phyloP scores from a whole-genome alignment of 1,140 invertebrate species.

The Tribolium castaneum region DNA sequence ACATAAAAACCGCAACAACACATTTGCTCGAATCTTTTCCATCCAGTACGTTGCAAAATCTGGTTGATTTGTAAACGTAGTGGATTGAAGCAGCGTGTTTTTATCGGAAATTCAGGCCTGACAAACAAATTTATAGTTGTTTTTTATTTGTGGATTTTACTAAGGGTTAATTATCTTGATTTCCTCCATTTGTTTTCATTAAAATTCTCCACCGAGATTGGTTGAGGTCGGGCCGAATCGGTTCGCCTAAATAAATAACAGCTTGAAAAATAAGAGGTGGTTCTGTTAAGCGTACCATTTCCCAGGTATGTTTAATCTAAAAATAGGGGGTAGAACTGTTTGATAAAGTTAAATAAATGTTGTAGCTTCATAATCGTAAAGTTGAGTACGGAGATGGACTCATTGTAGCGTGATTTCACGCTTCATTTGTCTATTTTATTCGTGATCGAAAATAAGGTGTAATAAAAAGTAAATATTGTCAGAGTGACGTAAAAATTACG shows the following conservation, averaged over 20 bases:
- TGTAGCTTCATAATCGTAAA: too few species aligned
- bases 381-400: too few species aligned
- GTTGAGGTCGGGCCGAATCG: not conserved
- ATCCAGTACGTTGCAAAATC: too few species aligned
- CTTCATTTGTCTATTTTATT: not conserved
- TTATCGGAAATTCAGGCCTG: not conserved
- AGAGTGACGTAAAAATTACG: too few species aligned
- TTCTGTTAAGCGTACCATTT: too few species aligned
- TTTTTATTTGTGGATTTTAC: not conserved
- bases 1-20: too few species aligned
- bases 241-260: not conserved
- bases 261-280: not conserved
- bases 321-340: too few species aligned
- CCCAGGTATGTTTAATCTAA: too few species aligned
- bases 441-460: not conserved
- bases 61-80: too few species aligned
- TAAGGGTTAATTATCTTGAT: not conserved
- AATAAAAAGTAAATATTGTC: not conserved
- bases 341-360: too few species aligned
- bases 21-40: too few species aligned
- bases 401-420: not conserved
- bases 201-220: not conserved
- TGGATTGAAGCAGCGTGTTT: not conserved
- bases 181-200: not conserved
- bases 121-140: not conserved